Conservation (phyloP, 2,113 vertebrate species). For the Eira barbara region DNA sequence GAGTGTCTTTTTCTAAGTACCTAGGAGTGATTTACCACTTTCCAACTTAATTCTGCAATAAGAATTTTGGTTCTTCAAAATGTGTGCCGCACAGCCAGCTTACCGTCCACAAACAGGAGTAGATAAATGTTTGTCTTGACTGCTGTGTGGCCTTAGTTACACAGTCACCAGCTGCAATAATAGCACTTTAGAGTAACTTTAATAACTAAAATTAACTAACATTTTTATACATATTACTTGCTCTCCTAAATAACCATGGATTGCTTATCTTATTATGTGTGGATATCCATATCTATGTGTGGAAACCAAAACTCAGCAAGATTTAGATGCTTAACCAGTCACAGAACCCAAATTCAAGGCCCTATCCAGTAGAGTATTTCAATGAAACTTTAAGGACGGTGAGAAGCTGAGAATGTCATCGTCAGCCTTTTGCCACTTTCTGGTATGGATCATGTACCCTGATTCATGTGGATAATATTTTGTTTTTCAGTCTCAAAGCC, state of each 20-base stretch:
- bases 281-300: neutral
- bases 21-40: neutral
- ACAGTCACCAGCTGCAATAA: neutral
- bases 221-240: neutral
- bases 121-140: neutral
- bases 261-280: neutral
- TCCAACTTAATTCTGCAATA: neutral
- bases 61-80: neutral
- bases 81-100: rapidly evolving
- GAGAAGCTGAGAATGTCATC: neutral
- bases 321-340: neutral
- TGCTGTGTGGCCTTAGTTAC: neutral
- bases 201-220: neutral
- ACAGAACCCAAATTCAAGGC: neutral
- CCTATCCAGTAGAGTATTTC: neutral
- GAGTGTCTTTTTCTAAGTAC: neutral
- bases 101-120: neutral
- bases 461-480: neutral
- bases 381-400: neutral
- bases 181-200: neutral
- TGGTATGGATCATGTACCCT: neutral
- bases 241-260: neutral
- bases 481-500: neutral
- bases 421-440: neutral
- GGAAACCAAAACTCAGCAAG: neutral